A percentile compares a stretch with the other conserved stretches of the same genome.
Evolutionary conservation across 2,888 invertebrate species (phyloP).

Genomic region (Alcis repandata): DNA sequence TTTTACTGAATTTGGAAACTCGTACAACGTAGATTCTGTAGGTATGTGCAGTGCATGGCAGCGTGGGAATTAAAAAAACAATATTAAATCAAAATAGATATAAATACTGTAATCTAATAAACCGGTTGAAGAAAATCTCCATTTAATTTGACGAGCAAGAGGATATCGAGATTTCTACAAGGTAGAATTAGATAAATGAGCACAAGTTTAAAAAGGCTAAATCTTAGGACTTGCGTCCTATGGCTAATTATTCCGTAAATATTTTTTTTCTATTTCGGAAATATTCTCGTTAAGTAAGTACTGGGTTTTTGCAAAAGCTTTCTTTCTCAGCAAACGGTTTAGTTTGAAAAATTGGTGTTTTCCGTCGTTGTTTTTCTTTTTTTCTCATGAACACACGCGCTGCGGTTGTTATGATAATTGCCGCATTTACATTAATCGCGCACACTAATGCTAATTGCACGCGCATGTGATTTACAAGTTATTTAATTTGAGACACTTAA

Average conservation of each 20-base stretch:
- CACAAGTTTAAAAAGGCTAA: no score
- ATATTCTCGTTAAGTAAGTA: no score
- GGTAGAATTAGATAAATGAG: no score
- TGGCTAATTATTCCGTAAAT: no score
- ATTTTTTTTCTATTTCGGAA: no score
- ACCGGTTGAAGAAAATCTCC: no score
- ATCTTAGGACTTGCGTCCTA: no score
- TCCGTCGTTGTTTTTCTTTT: background rate
- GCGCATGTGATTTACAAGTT: slow-evolving; percentile 34
- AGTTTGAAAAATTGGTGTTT: background rate
- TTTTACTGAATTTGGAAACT: slow-evolving; percentile 22
- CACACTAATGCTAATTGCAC: slow-evolving; percentile 28
- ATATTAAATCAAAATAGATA: background rate
- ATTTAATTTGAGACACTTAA: slow-evolving; percentile 32
- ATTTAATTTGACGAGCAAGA: no score
- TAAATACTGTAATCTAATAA: no score
- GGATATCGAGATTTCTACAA: no score
- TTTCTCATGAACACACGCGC: background rate
- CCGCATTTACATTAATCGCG: slow-evolving; percentile 22
- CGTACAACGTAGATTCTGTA: background rate
- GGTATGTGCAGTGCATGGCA: slow-evolving; percentile 3
- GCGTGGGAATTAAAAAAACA: slow-evolving; percentile 21
- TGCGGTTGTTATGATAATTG: slow-evolving; percentile 23
- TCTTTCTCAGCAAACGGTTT: no score
- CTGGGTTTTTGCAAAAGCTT: no score